phyloP scores from a whole-genome alignment of 1,140 invertebrate species.

The Apis florea region DNA sequence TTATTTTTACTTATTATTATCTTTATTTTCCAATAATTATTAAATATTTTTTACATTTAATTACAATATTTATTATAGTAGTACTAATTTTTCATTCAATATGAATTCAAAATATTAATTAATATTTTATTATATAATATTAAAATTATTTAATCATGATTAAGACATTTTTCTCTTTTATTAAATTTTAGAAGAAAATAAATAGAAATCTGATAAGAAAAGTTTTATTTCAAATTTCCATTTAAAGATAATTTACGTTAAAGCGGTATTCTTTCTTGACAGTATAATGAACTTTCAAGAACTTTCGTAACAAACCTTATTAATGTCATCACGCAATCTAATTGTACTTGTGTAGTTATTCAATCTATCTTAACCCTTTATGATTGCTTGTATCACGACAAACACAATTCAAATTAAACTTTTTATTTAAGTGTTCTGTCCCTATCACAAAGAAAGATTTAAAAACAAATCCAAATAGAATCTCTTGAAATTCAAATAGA shows the following conservation, averaged over 20 bases:
- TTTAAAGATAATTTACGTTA: neutral
- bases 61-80: neutral
- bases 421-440: neutral
- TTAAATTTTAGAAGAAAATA: neutral
- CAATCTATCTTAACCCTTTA: neutral
- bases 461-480: neutral
- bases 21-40: neutral
- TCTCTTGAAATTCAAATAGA: neutral
- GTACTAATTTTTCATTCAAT: neutral
- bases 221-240: neutral
- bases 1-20: neutral
- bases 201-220: no score
- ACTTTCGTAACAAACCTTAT: neutral
- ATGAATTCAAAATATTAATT: neutral
- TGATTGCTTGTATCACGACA: neutral
- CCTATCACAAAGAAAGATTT: no score
- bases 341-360: constrained; percentile 30
- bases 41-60: neutral
- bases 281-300: neutral
- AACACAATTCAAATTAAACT: neutral
- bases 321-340: constrained; percentile 32
- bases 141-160: neutral
- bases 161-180: neutral
- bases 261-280: neutral
- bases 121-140: neutral